Percentiles rank a stretch among this genome's conserved stretches.
phyloP scores from a whole-genome alignment of 1,140 invertebrate species.

The Laupala kohalensis region DNA sequence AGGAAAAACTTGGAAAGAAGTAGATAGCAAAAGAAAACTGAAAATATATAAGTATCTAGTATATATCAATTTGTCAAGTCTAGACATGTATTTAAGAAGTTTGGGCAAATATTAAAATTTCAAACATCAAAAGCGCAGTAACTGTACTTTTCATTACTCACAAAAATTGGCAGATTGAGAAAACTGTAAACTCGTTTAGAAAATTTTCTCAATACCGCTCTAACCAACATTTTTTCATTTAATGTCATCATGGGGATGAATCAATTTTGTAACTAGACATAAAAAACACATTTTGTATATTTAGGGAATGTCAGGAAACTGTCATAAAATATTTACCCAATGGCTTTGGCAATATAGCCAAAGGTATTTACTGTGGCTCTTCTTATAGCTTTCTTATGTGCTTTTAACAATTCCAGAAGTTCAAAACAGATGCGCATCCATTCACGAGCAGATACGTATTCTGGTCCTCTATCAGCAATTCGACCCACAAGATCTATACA shows the following conservation, averaged over 20 bases:
- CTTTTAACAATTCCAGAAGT: conserved; percentile 92
- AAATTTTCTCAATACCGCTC: no score
- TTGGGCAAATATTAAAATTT: no score
- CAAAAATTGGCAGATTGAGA: no score
- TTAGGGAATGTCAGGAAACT: neutral
- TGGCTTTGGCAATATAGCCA: conserved; percentile 99
- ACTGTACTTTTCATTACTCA: no score
- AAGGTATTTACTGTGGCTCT: conserved; percentile 99
- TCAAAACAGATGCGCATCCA: conserved; percentile 99
- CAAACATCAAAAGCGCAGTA: no score
- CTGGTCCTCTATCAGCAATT: conserved; percentile 97
- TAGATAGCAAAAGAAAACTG: no score
- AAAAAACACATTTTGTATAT: neutral
- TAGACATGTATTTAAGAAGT: no score
- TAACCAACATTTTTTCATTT: neutral
- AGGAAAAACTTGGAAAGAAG: no score
- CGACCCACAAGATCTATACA: conserved; percentile 98
- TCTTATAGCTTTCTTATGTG: conserved; percentile 97
- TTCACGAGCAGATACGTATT: conserved; percentile 96
- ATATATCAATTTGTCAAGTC: no score
- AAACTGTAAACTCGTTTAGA: no score
- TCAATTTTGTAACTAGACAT: neutral
- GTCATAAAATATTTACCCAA: conserved; percentile 48
- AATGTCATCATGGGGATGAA: no score
- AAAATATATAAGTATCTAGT: no score